Conservation (phyloP, 2,113 vertebrate genomes). For the Sapayoa aenigma region DNA sequence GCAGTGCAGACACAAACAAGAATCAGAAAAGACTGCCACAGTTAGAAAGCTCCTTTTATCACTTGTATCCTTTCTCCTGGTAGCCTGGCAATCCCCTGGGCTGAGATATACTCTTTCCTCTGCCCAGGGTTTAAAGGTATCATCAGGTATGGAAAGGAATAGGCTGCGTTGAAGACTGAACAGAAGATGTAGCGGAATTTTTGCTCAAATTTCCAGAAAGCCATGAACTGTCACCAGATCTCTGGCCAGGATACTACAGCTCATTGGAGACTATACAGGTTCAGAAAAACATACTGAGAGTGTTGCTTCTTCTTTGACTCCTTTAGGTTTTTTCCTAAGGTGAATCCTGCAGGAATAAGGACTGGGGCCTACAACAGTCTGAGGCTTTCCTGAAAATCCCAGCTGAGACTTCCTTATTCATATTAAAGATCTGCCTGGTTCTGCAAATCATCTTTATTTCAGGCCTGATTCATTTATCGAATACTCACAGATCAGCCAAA, state of each 20-base stretch:
- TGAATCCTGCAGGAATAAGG: background rate
- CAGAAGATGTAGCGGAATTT: background rate
- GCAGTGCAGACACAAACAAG: background rate
- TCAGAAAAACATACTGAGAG: background rate
- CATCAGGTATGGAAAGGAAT: background rate
- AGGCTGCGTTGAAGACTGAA: background rate
- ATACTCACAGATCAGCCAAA: background rate
- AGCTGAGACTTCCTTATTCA: background rate
- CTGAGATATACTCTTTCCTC: background rate
- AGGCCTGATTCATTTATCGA: background rate
- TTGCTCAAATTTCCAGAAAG: background rate
- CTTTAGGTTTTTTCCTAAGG: background rate
- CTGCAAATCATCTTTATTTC: background rate
- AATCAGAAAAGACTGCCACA: background rate
- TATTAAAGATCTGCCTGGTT: background rate
- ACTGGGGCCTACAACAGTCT: background rate
- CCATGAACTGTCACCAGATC: background rate
- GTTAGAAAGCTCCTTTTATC: background rate
- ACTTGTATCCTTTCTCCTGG: background rate
- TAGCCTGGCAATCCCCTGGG: background rate
- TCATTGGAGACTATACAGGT: background rate
- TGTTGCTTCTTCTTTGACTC: background rate
- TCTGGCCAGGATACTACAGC: background rate
- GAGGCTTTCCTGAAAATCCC: background rate
- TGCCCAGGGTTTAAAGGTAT: background rate